Evolutionary conservation across 2,113 vertebrate species (phyloP).

Genomic region (Crotalus horridus): DNA sequence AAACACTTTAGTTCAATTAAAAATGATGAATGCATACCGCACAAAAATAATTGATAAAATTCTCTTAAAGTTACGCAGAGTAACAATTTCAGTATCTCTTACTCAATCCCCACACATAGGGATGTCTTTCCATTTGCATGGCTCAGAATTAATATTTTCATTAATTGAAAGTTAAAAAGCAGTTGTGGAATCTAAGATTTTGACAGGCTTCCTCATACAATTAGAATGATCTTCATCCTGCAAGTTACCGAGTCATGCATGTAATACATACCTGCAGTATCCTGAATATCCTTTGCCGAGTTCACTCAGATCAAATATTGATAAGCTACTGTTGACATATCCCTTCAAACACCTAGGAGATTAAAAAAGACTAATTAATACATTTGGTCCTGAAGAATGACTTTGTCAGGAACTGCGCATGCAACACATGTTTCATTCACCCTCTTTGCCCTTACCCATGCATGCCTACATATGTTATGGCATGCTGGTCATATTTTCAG

Average conservation of each 20-base stretch:
- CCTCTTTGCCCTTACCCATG: not conserved
- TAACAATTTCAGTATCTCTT: not conserved
- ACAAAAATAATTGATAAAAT: not conserved
- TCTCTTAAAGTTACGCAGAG: not conserved
- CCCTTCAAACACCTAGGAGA: slow-evolving; percentile 84
- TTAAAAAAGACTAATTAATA: not conserved
- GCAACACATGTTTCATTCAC: not conserved
- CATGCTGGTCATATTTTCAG: not conserved
- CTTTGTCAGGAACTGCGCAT: not conserved
- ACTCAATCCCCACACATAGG: not conserved
- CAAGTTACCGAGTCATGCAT: not conserved
- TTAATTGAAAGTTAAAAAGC: not conserved
- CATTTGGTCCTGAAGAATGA: not conserved
- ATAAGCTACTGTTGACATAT: slow-evolving; percentile 97
- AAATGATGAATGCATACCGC: not conserved
- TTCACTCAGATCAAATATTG: slow-evolving; percentile 88
- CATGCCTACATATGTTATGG: not conserved
- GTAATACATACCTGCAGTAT: slow-evolving; percentile 80
- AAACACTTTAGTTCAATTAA: not conserved
- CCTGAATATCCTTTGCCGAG: slow-evolving; percentile 75
- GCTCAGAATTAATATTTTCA: not conserved
- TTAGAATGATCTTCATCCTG: rapidly evolving
- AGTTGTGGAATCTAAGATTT: not conserved
- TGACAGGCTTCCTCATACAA: not conserved
- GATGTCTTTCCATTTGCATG: not conserved